Percentiles rank a stretch among this genome's conserved stretches.
phyloP scores from a whole-genome alignment of 2,113 vertebrate species.

The Meriones unguiculatus region DNA sequence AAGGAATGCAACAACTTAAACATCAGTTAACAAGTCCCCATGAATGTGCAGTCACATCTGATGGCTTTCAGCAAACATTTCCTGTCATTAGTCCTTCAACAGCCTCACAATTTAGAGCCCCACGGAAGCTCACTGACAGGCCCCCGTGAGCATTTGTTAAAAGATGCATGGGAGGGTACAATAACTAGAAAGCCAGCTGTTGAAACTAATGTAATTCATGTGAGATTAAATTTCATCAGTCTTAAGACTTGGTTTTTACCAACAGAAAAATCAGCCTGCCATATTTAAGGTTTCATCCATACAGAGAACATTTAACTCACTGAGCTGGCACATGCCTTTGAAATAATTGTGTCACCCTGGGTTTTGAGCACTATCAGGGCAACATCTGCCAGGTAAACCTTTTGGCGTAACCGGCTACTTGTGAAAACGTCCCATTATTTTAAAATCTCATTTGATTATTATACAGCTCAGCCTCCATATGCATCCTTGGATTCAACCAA shows the following conservation, averaged over 20 bases:
- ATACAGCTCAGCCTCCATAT: not conserved
- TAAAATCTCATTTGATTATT: not conserved
- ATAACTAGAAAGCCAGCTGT: slow-evolving; percentile 45
- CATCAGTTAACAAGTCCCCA: slow-evolving; percentile 48
- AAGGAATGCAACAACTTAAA: slow-evolving; percentile 45
- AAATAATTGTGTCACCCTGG: not conserved
- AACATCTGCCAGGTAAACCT: not conserved
- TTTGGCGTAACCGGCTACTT: not conserved
- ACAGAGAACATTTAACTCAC: not conserved
- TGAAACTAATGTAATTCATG: slow-evolving; percentile 53
- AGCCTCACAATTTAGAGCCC: not conserved
- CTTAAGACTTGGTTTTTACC: slow-evolving; percentile 52
- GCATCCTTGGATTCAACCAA: not conserved
- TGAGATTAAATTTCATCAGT: slow-evolving; percentile 58
- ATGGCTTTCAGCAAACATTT: slow-evolving; percentile 49
- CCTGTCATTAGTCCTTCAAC: slow-evolving; percentile 35
- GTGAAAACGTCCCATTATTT: not conserved
- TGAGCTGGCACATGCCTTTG: not conserved
- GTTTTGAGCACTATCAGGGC: not conserved
- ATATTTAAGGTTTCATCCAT: slow-evolving; percentile 14
- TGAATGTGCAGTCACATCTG: slow-evolving; percentile 55
- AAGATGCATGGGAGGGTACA: not conserved
- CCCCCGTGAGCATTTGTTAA: not conserved
- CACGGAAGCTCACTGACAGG: not conserved
- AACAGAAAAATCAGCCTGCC: not conserved